Conservation (phyloP, 2,888 invertebrate genomes). For the Nycteola revayana region DNA sequence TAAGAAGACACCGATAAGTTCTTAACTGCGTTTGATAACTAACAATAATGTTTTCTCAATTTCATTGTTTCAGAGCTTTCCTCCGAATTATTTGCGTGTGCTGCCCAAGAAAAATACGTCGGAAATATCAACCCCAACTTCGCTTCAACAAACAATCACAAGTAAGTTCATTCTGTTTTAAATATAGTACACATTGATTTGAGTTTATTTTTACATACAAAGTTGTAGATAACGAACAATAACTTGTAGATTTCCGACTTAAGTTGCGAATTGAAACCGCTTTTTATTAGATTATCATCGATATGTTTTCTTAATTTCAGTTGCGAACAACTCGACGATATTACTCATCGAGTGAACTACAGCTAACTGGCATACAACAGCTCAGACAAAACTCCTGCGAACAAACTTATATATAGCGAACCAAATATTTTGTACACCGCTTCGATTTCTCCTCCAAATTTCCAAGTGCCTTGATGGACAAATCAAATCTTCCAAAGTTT, state of each 20-base stretch:
- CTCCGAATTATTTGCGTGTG: slow-evolving; percentile 94
- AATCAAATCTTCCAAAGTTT: slow-evolving; percentile 41
- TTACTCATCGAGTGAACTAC: slow-evolving; percentile 91
- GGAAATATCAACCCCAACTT: slow-evolving; percentile 92
- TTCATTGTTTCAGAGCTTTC: slow-evolving; percentile 90
- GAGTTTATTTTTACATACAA: too few species aligned
- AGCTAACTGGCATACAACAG: slow-evolving; percentile 83
- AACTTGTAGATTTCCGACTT: background rate
- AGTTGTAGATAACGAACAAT: background rate
- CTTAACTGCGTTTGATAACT: too few species aligned
- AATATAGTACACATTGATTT: too few species aligned
- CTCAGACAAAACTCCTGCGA: slow-evolving; percentile 91
- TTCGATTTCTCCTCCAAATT: slow-evolving; percentile 42
- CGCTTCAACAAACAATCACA: slow-evolving; percentile 93
- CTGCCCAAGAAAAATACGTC: slow-evolving; percentile 90
- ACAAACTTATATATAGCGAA: slow-evolving; percentile 91
- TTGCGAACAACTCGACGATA: slow-evolving; percentile 88
- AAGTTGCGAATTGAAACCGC: slow-evolving; percentile 2
- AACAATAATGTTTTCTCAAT: background rate
- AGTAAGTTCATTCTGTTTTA: slow-evolving; percentile 83
- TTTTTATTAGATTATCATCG: slow-evolving; percentile 36
- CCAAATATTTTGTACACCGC: slow-evolving; percentile 34
- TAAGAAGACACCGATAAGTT: too few species aligned
- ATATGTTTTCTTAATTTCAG: slow-evolving; percentile 82
- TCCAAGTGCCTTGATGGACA: slow-evolving; percentile 65